Percentiles rank a stretch among this genome's conserved stretches.
Evolutionary conservation across 1,140 invertebrate genomes (phyloP).

Genomic region (Ctenoplectra terminalis): DNA sequence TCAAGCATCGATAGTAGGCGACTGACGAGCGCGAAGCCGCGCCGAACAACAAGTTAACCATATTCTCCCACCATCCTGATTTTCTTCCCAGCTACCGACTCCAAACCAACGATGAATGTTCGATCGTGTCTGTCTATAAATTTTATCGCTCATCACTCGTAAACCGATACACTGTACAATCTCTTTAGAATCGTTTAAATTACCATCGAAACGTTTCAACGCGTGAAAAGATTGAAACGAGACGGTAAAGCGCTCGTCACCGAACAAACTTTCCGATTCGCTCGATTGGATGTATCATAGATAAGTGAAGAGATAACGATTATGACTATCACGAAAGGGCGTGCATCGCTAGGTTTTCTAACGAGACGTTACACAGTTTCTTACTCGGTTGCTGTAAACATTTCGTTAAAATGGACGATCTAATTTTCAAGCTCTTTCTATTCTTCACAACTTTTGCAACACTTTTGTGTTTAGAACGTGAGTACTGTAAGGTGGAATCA

Average conservation of each 20-base stretch:
- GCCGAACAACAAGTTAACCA: slow-evolving; percentile 29
- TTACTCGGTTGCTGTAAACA: not conserved
- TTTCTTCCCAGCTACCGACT: slow-evolving; percentile 22
- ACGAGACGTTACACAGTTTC: not conserved
- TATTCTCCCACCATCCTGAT: slow-evolving; percentile 39
- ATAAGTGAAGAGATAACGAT: slow-evolving; percentile 58
- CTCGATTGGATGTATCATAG: slow-evolving; percentile 30
- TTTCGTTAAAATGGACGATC: slow-evolving; percentile 25
- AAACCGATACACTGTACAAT: too few relatives aligned
- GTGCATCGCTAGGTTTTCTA: not conserved
- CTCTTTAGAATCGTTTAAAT: too few relatives aligned
- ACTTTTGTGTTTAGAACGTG: slow-evolving; percentile 6
- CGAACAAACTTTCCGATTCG: slow-evolving; percentile 47
- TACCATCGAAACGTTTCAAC: too few relatives aligned
- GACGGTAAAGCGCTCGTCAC: too few relatives aligned
- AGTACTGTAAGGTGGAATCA: too few relatives aligned
- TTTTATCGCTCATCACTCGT: not conserved
- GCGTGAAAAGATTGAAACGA: too few relatives aligned
- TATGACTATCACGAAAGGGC: slow-evolving; percentile 37
- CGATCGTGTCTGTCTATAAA: not conserved
- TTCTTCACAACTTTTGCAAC: not conserved
- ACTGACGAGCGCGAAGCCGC: slow-evolving; percentile 43
- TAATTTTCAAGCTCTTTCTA: not conserved
- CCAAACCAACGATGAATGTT: not conserved
- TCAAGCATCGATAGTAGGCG: slow-evolving; percentile 40